These are phyloP conservation scores for Solenopsis invicta DNA, from an alignment of 1,140 invertebrate genomes.

Conservation along the genomic window DNA sequence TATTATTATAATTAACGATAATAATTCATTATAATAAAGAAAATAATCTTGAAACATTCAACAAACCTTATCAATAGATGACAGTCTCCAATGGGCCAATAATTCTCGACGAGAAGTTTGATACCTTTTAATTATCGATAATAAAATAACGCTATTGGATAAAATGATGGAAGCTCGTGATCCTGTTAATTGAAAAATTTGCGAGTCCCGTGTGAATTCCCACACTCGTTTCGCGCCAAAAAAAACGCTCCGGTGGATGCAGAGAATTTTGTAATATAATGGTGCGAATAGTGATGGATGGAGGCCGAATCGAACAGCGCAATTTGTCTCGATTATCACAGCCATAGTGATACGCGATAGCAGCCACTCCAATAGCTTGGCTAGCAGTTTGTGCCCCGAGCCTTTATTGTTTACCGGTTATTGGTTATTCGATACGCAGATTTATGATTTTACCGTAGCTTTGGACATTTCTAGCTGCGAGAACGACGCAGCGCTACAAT, in stretches of 20 bases:
- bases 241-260: conserved; percentile 7
- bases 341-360: conserved; percentile 53
- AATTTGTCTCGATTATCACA: conserved; percentile 65
- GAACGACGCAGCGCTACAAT: neutral
- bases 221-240: neutral
- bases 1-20: conserved; percentile 40
- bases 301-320: conserved; percentile 49
- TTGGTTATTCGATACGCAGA: conserved; percentile 50
- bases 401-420: conserved; percentile 57
- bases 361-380: conserved; percentile 43
- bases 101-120: neutral
- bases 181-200: conserved; percentile 53
- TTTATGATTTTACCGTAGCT: conserved; percentile 42
- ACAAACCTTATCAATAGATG: conserved; percentile 11
- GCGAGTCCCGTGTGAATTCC: conserved; percentile 22
- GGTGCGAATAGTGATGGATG: conserved; percentile 45
- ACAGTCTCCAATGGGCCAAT: neutral
- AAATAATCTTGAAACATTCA: conserved; percentile 37
- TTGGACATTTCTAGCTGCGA: conserved; percentile 25
- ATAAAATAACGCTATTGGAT: conserved; percentile 35
- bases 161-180: conserved; percentile 42
- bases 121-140: conserved; percentile 33
- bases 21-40: conserved; percentile 12
- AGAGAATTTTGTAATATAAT: conserved; percentile 50
- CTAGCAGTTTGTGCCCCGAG: conserved; percentile 33